These are phyloP conservation scores for Cyclura pinguis DNA, from an alignment of 2,797 vertebrate species.

Conservation along the genomic window DNA sequence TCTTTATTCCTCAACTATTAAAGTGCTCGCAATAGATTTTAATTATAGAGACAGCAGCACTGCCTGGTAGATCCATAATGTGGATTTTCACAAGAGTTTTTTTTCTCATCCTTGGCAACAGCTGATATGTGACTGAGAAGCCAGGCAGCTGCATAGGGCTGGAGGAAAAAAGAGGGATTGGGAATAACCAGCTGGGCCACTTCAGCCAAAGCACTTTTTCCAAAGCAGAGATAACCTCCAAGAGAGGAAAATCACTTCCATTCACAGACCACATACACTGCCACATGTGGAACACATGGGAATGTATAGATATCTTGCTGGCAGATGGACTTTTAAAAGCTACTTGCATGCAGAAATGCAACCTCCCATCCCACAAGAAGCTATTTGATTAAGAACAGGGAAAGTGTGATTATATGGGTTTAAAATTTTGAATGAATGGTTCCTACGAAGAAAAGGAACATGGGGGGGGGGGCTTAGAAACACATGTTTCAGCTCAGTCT, in stretches of 20 bases:
- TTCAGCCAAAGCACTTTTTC: not conserved
- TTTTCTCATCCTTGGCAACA: constrained; percentile 28
- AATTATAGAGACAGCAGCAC: constrained; percentile 18
- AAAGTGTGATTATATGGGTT: not conserved
- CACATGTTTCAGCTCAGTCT: not conserved
- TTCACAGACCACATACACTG: not conserved
- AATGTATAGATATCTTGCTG: not conserved
- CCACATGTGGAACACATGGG: not conserved
- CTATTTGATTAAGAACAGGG: not conserved
- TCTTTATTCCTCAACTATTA: constrained; percentile 12
- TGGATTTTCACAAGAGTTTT: constrained; percentile 12
- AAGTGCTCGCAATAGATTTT: constrained; percentile 17
- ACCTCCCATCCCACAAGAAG: no score
- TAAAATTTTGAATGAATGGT: not conserved
- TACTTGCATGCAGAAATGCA: not conserved
- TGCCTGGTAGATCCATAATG: constrained; percentile 20
- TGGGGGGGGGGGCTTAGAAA: not conserved
- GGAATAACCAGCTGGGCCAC: constrained; percentile 17
- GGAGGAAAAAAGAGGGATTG: not conserved
- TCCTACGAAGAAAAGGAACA: not conserved
- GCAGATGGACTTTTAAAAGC: not conserved
- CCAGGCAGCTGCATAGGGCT: constrained; percentile 22
- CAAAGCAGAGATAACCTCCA: not conserved
- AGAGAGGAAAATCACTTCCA: not conserved
- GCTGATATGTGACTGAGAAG: constrained; percentile 16